Conservation (phyloP, 2,888 invertebrate species). For the Pandemis heparana region DNA sequence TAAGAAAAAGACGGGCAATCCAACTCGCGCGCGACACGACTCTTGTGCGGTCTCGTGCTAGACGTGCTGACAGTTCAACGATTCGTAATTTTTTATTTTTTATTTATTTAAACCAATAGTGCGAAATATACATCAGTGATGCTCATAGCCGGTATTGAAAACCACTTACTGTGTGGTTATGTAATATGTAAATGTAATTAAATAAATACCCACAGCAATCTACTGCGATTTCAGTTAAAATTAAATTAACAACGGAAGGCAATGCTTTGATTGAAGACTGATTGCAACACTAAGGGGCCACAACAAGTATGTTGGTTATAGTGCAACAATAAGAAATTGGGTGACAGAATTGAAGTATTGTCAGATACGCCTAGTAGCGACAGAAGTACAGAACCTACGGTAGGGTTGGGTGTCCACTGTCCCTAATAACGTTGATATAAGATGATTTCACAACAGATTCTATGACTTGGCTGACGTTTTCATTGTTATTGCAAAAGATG, state of each 20-base stretch:
- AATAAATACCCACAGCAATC: no score
- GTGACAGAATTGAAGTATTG: conserved; percentile 38
- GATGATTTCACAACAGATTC: not conserved
- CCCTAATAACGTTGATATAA: not conserved
- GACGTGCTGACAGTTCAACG: no score
- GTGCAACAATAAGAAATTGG: conserved; percentile 29
- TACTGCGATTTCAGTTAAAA: not conserved
- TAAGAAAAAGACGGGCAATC: no score
- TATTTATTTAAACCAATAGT: no score
- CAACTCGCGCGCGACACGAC: no score
- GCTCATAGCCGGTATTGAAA: no score
- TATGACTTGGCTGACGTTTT: not conserved
- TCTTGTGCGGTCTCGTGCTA: no score
- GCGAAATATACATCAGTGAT: no score
- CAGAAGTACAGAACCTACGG: conserved; percentile 19
- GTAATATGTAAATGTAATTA: no score
- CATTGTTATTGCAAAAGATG: not conserved
- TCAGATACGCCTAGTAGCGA: conserved; percentile 27
- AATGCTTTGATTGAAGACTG: not conserved
- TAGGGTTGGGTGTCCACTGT: conserved; percentile 36
- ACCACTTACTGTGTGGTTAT: no score
- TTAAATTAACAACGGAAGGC: conserved; percentile 1
- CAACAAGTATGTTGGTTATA: conserved; percentile 9
- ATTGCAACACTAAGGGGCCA: conserved; percentile 9
- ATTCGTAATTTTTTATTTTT: no score